Evolutionary conservation across 2,888 invertebrate genomes (phyloP).

Genomic region (Hanleya hanleyi): DNA sequence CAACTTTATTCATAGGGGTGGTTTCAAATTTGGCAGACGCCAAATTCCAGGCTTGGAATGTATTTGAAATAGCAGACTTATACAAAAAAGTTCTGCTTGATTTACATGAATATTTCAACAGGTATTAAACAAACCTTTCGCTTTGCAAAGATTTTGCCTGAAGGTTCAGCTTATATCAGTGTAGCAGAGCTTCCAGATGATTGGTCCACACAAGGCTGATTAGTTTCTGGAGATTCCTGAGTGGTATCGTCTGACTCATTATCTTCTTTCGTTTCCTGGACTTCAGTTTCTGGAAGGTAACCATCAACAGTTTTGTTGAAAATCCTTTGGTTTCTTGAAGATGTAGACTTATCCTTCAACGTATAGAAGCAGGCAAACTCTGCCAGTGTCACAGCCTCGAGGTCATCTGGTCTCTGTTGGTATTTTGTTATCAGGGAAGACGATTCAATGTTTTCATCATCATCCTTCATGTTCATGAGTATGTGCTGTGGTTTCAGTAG

Average conservation of each 20-base stretch:
- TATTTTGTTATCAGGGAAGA: conserved; percentile 33
- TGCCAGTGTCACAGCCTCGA: conserved; percentile 32
- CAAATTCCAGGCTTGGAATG: no score
- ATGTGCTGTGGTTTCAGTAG: conserved; percentile 52
- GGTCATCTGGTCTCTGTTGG: conserved; percentile 24
- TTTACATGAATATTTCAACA: no score
- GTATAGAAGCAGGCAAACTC: conserved; percentile 34
- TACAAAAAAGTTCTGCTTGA: no score
- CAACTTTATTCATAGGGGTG: no score
- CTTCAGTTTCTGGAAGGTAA: conserved; percentile 18
- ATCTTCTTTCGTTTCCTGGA: background rate
- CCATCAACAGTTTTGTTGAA: conserved; percentile 4
- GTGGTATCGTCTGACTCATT: background rate
- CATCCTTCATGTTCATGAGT: conserved; percentile 39
- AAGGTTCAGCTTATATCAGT: background rate
- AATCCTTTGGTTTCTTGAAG: background rate
- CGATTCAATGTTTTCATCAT: conserved; percentile 35
- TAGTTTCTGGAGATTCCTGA: background rate
- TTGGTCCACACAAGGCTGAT: background rate
- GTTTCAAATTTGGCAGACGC: no score
- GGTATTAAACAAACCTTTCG: background rate
- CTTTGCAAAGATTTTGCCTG: background rate
- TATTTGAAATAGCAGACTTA: no score
- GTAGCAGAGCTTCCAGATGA: background rate
- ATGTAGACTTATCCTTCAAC: conserved; percentile 2